These are phyloP conservation scores for Gryon sp. DNA, from an alignment of 1,140 invertebrate species.

Conservation along the genomic window DNA sequence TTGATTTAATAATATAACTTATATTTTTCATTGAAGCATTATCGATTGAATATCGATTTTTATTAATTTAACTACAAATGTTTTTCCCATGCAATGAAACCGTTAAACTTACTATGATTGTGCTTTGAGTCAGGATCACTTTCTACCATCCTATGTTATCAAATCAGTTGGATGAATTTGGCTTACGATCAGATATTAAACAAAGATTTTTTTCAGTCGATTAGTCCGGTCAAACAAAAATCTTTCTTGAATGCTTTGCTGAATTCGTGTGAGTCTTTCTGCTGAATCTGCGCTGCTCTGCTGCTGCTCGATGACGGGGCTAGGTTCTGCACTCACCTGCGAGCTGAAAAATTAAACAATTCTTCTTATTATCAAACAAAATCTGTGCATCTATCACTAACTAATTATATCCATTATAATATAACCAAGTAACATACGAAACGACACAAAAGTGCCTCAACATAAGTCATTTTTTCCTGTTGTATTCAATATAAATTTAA, in stretches of 20 bases:
- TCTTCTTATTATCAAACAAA: neutral
- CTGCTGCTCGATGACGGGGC: constrained; percentile 76
- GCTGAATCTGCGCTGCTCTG: constrained; percentile 78
- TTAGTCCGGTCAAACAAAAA: constrained; percentile 51
- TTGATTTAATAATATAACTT: too few species aligned
- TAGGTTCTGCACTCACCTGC: constrained; percentile 77
- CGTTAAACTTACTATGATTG: constrained; percentile 84
- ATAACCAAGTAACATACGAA: too few species aligned
- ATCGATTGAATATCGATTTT: neutral
- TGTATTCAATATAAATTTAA: too few species aligned
- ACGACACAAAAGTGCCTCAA: too few species aligned
- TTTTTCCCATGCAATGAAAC: neutral
- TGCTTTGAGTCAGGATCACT: constrained; percentile 86
- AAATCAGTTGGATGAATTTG: constrained; percentile 74
- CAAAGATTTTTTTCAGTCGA: constrained; percentile 66
- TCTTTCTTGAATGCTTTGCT: constrained; percentile 31
- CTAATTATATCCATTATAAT: too few species aligned
- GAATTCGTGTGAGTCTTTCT: constrained; percentile 72
- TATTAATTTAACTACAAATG: neutral
- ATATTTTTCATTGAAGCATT: too few species aligned
- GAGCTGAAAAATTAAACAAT: constrained; percentile 65
- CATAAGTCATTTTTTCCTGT: too few species aligned
- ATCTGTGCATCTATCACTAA: too few species aligned
- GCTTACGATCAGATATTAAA: constrained; percentile 69
- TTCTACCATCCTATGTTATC: constrained; percentile 88